Percentiles rank a stretch among this genome's conserved stretches.
These are phyloP conservation scores for Argyresthia goedartella DNA, from an alignment of 2,888 invertebrate genomes.

Conservation along the genomic window DNA sequence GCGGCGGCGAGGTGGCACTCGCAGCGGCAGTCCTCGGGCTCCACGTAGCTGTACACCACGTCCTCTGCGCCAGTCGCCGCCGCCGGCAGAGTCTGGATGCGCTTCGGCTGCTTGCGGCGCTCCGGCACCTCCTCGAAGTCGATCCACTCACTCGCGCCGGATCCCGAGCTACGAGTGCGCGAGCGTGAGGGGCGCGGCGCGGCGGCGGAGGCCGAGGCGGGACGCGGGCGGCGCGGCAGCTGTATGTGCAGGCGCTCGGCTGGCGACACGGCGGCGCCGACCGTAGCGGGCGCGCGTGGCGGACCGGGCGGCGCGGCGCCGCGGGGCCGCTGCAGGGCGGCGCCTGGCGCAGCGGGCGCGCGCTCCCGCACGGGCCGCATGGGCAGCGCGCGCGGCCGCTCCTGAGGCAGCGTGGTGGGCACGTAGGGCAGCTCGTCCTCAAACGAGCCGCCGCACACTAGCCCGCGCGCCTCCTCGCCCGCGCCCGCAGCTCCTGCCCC, in stretches of 20 bases:
- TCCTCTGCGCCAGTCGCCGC: slow-evolving; percentile 40
- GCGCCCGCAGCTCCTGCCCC: slow-evolving; percentile 26
- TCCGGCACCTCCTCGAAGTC: slow-evolving; percentile 91
- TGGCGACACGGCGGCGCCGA: slow-evolving; percentile 21
- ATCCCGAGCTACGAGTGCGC: slow-evolving; percentile 35
- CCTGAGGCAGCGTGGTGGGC: slow-evolving; percentile 90
- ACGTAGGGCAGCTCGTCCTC: slow-evolving; percentile 90
- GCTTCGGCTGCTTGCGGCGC: slow-evolving; percentile 82
- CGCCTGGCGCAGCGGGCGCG: slow-evolving; percentile 35
- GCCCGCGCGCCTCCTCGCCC: slow-evolving; percentile 75
- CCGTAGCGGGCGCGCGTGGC: slow-evolving; percentile 23
- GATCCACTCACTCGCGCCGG: slow-evolving; percentile 79
- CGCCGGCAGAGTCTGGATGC: slow-evolving; percentile 84
- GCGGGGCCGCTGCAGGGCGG: slow-evolving; percentile 54
- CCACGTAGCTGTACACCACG: slow-evolving; percentile 80
- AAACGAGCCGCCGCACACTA: slow-evolving; percentile 84
- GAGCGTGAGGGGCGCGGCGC: slow-evolving; percentile 21
- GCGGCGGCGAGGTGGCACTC: slow-evolving; percentile 79
- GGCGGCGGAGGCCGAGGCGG: slow-evolving; percentile 22
- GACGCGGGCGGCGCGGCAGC: slow-evolving; percentile 46
- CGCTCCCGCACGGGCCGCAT: slow-evolving; percentile 79
- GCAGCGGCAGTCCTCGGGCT: slow-evolving; percentile 89
- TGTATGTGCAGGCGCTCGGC: slow-evolving; percentile 46
- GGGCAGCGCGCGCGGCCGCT: slow-evolving; percentile 84
- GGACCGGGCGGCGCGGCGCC: slow-evolving; percentile 13